Base-by-base conservation (phyloP, 1,140 invertebrate species). In the Globodera ellingtonae region DNA sequence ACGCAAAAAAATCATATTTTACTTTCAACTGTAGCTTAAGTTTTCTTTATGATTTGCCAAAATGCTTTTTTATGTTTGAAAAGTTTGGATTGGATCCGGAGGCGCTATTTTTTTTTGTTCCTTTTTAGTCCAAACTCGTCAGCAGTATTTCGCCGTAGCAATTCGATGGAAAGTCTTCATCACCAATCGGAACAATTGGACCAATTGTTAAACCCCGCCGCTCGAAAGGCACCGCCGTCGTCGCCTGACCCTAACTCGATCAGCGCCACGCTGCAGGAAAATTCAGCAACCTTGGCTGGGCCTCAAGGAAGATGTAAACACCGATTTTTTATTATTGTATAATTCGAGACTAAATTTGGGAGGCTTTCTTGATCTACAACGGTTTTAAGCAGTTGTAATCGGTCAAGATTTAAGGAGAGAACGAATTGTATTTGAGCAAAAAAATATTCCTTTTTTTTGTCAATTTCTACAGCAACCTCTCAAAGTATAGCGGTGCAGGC, bases 151-250 rank as follows among this genome's bases (percentile, higher is more conserved):
- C 75, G 69, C n/a, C 75, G 46, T 24, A 65, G 65, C 65, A 67
- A 67, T 52, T 73, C 52, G 4, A 65, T 66, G 24, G 79, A 80
- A 80, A 72, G 59, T 52, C 15, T 18, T 44, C 21, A 67, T 44
- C 46, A 46, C 59, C 47, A n/a, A 15, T 59, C 59, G 46, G 75
- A 77, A 13, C 75, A 77, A 67, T 77, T 77, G 50, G 75, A 59
- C 7, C 62, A 77, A 50, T 77, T 52, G 46, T 35, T 80, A 52
- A 80, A 80, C 66, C 79, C 79, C 18, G 73, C 71, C 8, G 79
- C 78, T 59, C 50, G 79, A 70, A 62, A 65, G 35, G 79, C 79
- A 35, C 79, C 79, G 10, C 59, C 75, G 10, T n/a, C 75, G 48
- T 77, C 75, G 48, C 75, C 67, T 21, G 46, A 70, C 46, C 67